Base-by-base conservation (phyloP, 2,113 vertebrate species). In the Hiodon tergisus region DNA sequence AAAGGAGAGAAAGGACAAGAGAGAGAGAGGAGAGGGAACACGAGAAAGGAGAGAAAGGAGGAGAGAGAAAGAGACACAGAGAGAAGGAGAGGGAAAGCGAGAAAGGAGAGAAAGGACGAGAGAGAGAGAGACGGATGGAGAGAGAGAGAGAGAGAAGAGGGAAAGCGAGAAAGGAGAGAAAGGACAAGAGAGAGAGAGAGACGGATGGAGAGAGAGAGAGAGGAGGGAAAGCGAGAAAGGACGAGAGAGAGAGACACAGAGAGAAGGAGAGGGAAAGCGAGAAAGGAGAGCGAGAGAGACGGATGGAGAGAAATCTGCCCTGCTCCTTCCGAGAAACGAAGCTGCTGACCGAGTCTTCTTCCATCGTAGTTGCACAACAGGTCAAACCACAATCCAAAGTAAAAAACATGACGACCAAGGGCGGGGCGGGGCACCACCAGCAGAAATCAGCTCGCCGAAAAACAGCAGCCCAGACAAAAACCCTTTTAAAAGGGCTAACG, bases 321-420 rank as follows among this genome's bases (percentile, higher is more conserved):
- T 47, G 9, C 48, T 59, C 5, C 2, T 13, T 67, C 31, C 3
- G 4, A 17, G 60, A 2, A 3, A 17, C 46, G 16, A 14, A 13
- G n/a, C 54, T 73, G 71, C 74, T 71, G 67, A 76, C 77, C 6
- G 50, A 60, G 10, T 16, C 63, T 51, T 73, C 68, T 47, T 9
- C 11, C 51, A 75, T 74, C 66, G 54, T 59, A 62, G 77, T 68
- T 47, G 69, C 67, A 78, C 70, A 76, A 79, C 83, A 78, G 83
- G 79, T 84, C 79, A 74, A 77, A 79, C 79, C 67, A 76, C 66
- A 59, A 67, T 67, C 46, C 54, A 16, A 2, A 75, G 73, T 6
- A 54, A 53, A 51, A 4, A 17, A 63, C 4, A 75, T 67, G 65
- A 73, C 70, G 52, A 69, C 51, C 55, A 48, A 51, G 61, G 58